These are phyloP conservation scores for Rutilus rutilus DNA, from an alignment of 2,113 vertebrate genomes.

Conservation along the genomic window DNA sequence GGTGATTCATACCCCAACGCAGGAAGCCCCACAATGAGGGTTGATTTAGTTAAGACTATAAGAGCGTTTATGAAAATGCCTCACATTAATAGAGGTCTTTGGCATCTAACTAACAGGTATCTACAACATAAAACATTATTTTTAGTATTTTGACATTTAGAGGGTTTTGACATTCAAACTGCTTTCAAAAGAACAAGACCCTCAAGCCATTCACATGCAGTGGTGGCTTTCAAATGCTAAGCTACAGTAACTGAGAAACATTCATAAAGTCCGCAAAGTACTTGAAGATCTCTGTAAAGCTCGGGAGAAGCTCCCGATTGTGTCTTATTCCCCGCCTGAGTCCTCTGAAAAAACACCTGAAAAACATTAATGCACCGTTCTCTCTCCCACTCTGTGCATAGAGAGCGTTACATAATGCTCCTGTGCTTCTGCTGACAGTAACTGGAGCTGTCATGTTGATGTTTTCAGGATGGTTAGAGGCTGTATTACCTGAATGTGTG, in stretches of 20 bases:
- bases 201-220: not conserved
- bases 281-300: not conserved
- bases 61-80: not conserved
- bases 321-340: not conserved
- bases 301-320: not conserved
- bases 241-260: not conserved
- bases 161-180: conserved; percentile 3
- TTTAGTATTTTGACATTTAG: conserved; percentile 10
- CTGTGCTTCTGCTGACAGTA: conserved; percentile 13
- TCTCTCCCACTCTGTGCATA: conserved; percentile 14
- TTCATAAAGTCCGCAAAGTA: not conserved
- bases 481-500: conserved; percentile 3
- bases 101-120: not conserved
- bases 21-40: not conserved
- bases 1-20: not conserved
- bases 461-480: conserved; percentile 6
- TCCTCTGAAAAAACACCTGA: not conserved
- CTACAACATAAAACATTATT: not conserved
- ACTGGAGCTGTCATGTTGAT: conserved; percentile 25
- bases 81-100: not conserved
- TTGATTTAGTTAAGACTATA: not conserved
- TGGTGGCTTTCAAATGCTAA: not conserved
- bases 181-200: conserved; percentile 17
- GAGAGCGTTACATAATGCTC: not conserved
- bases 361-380: not conserved